These are phyloP conservation scores for Amblyraja radiata DNA, from an alignment of 2,797 vertebrate genomes.

Conservation along the genomic window DNA sequence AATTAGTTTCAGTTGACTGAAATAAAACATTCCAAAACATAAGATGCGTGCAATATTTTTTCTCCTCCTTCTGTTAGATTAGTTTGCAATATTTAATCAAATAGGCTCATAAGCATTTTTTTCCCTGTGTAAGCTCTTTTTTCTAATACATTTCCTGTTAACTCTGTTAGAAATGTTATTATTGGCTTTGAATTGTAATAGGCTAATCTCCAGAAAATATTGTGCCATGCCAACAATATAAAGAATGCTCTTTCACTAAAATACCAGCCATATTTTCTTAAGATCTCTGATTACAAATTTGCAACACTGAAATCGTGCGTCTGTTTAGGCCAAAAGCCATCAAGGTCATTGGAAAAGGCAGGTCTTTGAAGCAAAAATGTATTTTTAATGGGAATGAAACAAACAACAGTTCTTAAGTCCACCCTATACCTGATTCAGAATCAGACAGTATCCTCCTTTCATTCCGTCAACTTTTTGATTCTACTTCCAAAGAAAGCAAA, in stretches of 20 bases:
- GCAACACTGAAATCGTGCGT: neutral
- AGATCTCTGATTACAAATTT: conserved; percentile 24
- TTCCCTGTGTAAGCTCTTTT: conserved; percentile 6
- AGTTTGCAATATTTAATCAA: neutral
- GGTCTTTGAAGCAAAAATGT: neutral
- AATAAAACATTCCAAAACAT: conserved; percentile 7
- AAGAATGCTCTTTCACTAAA: conserved; percentile 34
- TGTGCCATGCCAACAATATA: conserved; percentile 19
- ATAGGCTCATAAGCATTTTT: neutral
- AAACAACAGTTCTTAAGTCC: neutral
- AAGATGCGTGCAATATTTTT: neutral
- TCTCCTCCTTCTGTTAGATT: neutral
- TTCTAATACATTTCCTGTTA: conserved; percentile 16
- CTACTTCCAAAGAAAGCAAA: neutral
- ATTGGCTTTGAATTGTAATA: conserved; percentile 25
- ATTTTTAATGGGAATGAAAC: neutral
- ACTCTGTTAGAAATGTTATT: conserved; percentile 21
- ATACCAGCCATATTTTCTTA: conserved; percentile 34
- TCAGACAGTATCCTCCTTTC: neutral
- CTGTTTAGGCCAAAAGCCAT: neutral
- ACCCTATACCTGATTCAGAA: neutral
- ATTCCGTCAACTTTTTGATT: neutral
- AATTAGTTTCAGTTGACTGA: neutral
- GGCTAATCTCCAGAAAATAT: conserved; percentile 30
- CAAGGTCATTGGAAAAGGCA: neutral